These are phyloP conservation scores for Camelus dromedarius DNA, from an alignment of 2,113 vertebrate genomes.

Conservation along the genomic window DNA sequence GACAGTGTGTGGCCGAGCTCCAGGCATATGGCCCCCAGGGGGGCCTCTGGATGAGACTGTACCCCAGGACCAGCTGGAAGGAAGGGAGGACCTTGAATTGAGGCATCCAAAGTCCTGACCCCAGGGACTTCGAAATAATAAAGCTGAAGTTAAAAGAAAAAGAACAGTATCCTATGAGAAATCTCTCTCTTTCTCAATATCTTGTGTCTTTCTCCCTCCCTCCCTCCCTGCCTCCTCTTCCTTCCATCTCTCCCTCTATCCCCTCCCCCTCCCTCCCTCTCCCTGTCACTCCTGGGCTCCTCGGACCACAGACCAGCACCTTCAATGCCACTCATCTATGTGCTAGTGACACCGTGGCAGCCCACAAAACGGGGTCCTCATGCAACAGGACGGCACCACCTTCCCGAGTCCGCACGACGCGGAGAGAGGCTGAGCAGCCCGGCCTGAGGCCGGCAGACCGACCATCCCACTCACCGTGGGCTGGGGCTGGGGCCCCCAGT, in stretches of 20 bases:
- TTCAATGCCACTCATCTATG: background rate
- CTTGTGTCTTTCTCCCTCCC: background rate
- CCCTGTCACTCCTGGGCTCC: background rate
- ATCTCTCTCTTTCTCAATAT: background rate
- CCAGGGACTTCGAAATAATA: background rate
- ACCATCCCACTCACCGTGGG: rapidly evolving
- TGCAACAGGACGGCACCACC: rapidly evolving
- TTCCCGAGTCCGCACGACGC: background rate
- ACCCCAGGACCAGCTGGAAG: background rate
- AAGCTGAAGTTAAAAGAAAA: background rate
- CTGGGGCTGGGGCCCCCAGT: background rate
- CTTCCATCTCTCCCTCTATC: background rate
- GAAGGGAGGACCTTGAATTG: background rate
- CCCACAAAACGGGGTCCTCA: background rate
- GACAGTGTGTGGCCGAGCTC: background rate
- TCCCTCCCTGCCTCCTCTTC: background rate
- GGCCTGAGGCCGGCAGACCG: background rate
- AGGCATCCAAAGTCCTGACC: background rate
- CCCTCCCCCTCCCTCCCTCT: background rate
- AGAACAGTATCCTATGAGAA: background rate
- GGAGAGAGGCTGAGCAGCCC: background rate
- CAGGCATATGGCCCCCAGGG: background rate
- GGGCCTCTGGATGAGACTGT: background rate
- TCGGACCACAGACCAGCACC: background rate
- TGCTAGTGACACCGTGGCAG: background rate